Percentiles rank a stretch among this genome's conserved stretches.
Evolutionary conservation across 2,888 invertebrate species (phyloP).

Genomic region (Caenorhabditis sulstoni): DNA sequence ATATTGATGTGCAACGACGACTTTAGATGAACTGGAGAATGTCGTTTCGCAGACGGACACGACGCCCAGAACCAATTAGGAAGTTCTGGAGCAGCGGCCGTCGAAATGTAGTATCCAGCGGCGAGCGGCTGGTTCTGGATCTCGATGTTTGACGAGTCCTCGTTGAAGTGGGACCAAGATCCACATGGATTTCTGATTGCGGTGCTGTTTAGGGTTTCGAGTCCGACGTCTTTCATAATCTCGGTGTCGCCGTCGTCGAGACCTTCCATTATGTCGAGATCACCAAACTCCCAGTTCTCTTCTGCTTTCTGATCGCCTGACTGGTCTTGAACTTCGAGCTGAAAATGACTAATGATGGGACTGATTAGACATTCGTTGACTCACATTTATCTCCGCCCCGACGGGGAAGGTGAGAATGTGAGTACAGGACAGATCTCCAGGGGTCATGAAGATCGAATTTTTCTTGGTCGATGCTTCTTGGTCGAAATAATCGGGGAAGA

Average conservation of each 20-base stretch:
- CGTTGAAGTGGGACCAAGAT: slow-evolving; percentile 33
- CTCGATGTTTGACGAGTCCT: slow-evolving; percentile 49
- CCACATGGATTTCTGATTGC: slow-evolving; percentile 30
- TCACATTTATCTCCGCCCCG: slow-evolving; percentile 58
- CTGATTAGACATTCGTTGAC: too few species aligned
- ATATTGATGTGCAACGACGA: slow-evolving; percentile 94
- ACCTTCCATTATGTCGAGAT: slow-evolving; percentile 58
- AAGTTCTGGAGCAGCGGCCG: slow-evolving; percentile 91
- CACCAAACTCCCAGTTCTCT: slow-evolving; percentile 58
- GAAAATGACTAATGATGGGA: too few species aligned
- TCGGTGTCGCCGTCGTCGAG: slow-evolving; percentile 58
- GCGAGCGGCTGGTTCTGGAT: slow-evolving; percentile 95
- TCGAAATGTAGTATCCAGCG: slow-evolving; percentile 96
- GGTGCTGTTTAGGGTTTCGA: slow-evolving; percentile 43
- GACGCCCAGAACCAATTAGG: slow-evolving; percentile 91
- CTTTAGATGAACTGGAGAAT: slow-evolving; percentile 81
- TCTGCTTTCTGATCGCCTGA: slow-evolving; percentile 48
- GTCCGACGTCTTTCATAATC: slow-evolving; percentile 53
- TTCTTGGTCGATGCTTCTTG: slow-evolving; percentile 28
- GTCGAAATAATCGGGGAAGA: slow-evolving; percentile 77
- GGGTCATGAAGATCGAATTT: slow-evolving; percentile 87
- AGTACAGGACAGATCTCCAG: slow-evolving; percentile 95
- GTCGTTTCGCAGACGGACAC: slow-evolving; percentile 84
- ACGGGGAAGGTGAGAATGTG: slow-evolving; percentile 87
- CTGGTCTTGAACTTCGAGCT: slow-evolving; percentile 59